Base-by-base conservation (phyloP, 2,888 invertebrate species). In the Drosophila stalkeri region DNA sequence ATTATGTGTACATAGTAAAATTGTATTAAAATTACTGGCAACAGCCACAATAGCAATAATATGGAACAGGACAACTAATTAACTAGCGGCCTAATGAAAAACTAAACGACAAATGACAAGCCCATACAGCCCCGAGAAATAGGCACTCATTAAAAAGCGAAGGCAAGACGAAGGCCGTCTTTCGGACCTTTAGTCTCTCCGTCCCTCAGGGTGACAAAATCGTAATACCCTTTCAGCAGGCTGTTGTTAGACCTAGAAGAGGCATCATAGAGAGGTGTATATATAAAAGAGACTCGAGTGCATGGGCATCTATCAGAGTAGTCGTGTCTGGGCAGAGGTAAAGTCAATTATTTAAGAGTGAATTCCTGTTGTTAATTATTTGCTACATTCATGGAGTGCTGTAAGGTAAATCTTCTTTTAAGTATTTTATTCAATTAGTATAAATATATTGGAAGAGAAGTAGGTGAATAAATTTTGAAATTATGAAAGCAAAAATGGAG, bases 61-160 rank as follows among this genome's bases (percentile, higher is more conserved):
- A 44, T 14, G 33, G 44, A 16, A 11, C 35, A 44, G 33, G 35
- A 57, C 57, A 44, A 27, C 46, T 44, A 57, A 57, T 57, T 57
- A 57, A 44, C 57, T 35, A 16, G 3, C 27, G 4, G 46, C 44
- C 35, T 46, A 55, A 43, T 35, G 41, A 51, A 47, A 61, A 41
- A 60, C 64, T 43, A 61, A 47, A 51, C 47, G 41, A 62, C 35
- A 54, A 54, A 65, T 52, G 55, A 63, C 67, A 73, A 33, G 16
- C 35, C 43, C 18, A 33, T 14, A 33, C 27, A 14, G 14, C 33
- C 43, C 33, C 56, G 20, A 57, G 56, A 33, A 57, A 16, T 33
- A 11, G 4, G 33, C 33, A 20, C 57, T 44, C 33, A 43, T 44
- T 44, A 20, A 57, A 57, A 44, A 33, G 33, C 33, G 2, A 44